Conservation (phyloP, 2,797 vertebrate species). For the Masticophis lateralis region DNA sequence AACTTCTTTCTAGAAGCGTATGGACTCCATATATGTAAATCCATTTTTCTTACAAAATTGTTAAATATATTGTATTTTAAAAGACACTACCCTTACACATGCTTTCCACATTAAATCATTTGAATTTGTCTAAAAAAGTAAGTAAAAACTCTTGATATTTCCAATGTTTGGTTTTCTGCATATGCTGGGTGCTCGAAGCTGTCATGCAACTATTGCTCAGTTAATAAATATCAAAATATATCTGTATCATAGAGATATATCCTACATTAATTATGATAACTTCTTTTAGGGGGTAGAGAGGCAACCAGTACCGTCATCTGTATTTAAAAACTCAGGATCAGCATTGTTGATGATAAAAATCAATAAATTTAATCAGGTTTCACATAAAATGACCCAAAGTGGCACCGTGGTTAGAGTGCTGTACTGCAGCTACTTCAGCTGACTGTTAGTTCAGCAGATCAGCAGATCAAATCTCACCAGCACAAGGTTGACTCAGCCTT, state of each 20-base stretch:
- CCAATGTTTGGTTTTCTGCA: background rate
- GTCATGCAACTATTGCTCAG: background rate
- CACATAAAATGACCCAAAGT: background rate
- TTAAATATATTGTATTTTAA: background rate
- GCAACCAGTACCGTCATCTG: background rate
- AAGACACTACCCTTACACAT: background rate
- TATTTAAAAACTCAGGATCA: background rate
- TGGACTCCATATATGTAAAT: background rate
- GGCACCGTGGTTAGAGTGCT: no score
- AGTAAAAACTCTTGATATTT: background rate
- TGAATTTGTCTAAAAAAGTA: background rate
- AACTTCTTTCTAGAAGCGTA: constrained; percentile 21
- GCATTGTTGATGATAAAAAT: background rate
- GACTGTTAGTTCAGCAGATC: no score
- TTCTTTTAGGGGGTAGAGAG: background rate
- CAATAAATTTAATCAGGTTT: background rate
- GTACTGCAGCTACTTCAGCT: no score
- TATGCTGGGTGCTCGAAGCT: background rate
- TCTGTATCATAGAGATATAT: background rate
- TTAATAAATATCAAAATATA: background rate
- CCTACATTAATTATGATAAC: no score
- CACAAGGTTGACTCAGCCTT: no score
- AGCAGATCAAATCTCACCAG: no score
- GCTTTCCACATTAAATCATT: background rate
- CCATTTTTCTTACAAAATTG: background rate